Evolutionary conservation across 2,888 invertebrate species (phyloP), one percentile per base, ranked within the genome.

Genomic region (Notodonta dromedarius): DNA sequence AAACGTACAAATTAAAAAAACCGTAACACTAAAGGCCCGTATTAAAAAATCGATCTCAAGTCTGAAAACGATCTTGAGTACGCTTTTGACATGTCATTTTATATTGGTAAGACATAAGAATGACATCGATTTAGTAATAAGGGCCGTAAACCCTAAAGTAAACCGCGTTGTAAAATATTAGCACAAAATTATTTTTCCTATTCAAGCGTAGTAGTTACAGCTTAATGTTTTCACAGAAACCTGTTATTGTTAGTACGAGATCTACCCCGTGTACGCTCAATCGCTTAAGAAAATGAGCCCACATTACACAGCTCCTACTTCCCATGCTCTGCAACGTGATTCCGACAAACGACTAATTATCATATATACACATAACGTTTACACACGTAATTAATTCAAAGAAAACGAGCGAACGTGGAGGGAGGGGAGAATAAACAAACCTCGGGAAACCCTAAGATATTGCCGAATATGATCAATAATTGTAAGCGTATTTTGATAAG

Each of bases 331-430:
- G 63, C 65, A 71, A 74, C 63, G 72, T 68, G 67, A 73, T 71
- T 78, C 70, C 67, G 69, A 71, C 75, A 61, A 62, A 68, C 71
- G 66, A 72, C 70, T 76, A 77, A 82, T 81, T 83, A 83, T 76
- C 79, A 77, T 74, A 76, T 70, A 73, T 69, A 75, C 60, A 67
- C 73, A 78, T 79, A 77, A 77, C 76, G 78, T 76, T 78, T 73
- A 74, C 78, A 70, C 71, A 70, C 69, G 71, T 84, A 85, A 88
- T 87, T 85, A 84, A 87, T 85, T 84, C 82, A 80, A 83, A 83
- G 80, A 84, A 84, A 86, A 81, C 75, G 77, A 70, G 71, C 73
- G 72, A 72, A 71, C 76, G 70, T 65, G 40, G 44, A 11, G 13
- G 42, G 35, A 54, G 48, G 39, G 55, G 55, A 59, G 51, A 59